Conservation (phyloP, 2,113 vertebrate species). For the Oxygymnocypris stewartii region DNA sequence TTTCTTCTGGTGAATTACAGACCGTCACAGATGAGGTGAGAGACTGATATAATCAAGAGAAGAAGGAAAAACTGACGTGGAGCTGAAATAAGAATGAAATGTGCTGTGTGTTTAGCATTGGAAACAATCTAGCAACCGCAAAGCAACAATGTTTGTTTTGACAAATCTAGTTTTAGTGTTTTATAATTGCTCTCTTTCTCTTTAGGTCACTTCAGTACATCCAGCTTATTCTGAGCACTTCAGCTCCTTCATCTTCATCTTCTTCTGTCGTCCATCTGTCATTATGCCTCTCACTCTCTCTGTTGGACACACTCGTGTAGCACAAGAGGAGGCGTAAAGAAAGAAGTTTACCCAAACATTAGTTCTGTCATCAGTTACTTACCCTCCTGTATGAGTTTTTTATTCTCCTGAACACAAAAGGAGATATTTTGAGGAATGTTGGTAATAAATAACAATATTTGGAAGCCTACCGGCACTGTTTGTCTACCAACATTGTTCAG, state of each 20-base stretch:
- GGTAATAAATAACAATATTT: no score
- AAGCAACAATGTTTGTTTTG: neutral
- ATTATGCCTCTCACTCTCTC: neutral
- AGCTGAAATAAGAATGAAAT: neutral
- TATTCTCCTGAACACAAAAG: neutral
- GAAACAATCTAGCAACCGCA: neutral
- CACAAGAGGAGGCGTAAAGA: neutral
- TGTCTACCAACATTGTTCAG: neutral
- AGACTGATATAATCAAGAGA: neutral
- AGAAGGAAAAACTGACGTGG: neutral
- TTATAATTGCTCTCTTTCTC: neutral
- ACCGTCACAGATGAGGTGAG: neutral
- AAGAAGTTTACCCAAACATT: no score
- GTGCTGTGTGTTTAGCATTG: neutral
- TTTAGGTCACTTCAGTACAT: neutral
- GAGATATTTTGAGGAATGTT: no score
- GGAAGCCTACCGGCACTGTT: neutral
- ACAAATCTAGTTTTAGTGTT: neutral
- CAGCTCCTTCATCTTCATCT: neutral
- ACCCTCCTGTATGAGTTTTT: neutral
- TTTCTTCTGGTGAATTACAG: neutral
- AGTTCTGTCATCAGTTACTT: neutral
- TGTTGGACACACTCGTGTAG: neutral
- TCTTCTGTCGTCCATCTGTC: neutral
- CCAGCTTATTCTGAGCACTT: neutral